phyloP scores from a whole-genome alignment of 2,113 vertebrate species.

The Poicephalus meyeri region DNA sequence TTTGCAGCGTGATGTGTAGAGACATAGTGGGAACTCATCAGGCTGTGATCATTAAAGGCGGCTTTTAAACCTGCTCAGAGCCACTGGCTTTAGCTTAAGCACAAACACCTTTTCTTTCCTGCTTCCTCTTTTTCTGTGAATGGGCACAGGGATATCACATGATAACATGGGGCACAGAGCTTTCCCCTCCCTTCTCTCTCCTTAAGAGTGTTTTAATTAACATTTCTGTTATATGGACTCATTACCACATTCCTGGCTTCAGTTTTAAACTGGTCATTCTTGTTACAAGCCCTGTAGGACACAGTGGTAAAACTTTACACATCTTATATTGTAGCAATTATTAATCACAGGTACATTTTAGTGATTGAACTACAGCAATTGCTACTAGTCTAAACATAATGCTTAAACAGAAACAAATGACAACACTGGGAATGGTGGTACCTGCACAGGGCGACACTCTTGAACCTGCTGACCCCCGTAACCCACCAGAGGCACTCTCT shows the following conservation, averaged over 20 bases:
- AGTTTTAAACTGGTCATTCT: slow-evolving; percentile 56
- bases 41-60: neutral
- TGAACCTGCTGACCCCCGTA: too few species aligned
- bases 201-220: slow-evolving; percentile 58
- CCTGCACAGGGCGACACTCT: neutral
- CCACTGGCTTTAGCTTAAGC: neutral
- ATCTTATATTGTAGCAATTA: slow-evolving; percentile 52
- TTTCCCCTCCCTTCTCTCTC: neutral
- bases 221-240: slow-evolving; percentile 45
- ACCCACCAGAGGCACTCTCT: too few species aligned
- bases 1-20: accelerated
- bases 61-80: neutral
- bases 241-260: slow-evolving; percentile 67
- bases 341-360: slow-evolving; percentile 50
- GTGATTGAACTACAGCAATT: slow-evolving; percentile 34
- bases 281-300: slow-evolving; percentile 64
- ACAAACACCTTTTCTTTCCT: neutral
- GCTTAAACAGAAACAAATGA: slow-evolving; percentile 53
- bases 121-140: neutral
- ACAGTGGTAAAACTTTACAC: slow-evolving; percentile 56
- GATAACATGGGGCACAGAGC: neutral
- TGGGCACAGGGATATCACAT: slow-evolving; percentile 15
- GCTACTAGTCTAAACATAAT: slow-evolving; percentile 19
- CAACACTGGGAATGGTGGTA: neutral
- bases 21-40: neutral